phyloP scores from a whole-genome alignment of 2,113 vertebrate genomes.

The Melanerpes formicivorus region DNA sequence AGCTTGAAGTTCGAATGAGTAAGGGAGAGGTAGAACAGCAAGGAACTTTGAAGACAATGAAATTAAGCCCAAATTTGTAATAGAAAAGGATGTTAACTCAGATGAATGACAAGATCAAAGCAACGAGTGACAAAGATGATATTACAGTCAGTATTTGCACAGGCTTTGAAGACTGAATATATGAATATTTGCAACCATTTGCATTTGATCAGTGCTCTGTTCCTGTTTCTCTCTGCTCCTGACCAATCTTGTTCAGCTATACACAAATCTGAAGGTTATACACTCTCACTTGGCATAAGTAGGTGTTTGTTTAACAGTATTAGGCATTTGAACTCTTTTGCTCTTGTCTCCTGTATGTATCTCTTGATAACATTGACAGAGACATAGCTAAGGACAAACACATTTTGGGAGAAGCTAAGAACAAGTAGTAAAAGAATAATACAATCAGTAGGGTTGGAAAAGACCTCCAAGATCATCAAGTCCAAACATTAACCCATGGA shows the following conservation, averaged over 20 bases:
- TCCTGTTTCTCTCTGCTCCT: conserved; percentile 42
- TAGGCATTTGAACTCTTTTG: background rate
- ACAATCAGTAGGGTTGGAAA: too few species aligned
- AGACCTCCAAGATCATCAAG: too few species aligned
- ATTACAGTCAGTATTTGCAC: conserved; percentile 52
- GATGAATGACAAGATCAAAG: conserved; percentile 69
- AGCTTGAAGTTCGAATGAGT: conserved; percentile 46
- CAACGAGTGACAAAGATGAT: conserved; percentile 56
- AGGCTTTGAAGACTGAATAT: conserved; percentile 64
- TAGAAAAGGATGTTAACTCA: conserved; percentile 53
- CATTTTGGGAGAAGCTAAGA: background rate
- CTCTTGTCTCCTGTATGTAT: background rate
- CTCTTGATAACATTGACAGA: background rate
- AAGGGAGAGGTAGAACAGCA: conserved; percentile 31
- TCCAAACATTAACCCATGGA: too few species aligned
- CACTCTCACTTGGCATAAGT: background rate
- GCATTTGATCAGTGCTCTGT: conserved; percentile 48
- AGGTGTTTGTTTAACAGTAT: background rate
- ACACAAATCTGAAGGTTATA: conserved; percentile 20
- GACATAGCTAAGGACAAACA: background rate
- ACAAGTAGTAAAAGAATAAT: background rate
- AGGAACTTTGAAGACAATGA: conserved; percentile 58
- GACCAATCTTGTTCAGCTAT: conserved; percentile 26
- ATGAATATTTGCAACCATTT: conserved; percentile 69
- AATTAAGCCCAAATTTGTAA: conserved; percentile 66